phyloP scores from a whole-genome alignment of 2,888 invertebrate genomes.

The Eugnorisma glareosa region DNA sequence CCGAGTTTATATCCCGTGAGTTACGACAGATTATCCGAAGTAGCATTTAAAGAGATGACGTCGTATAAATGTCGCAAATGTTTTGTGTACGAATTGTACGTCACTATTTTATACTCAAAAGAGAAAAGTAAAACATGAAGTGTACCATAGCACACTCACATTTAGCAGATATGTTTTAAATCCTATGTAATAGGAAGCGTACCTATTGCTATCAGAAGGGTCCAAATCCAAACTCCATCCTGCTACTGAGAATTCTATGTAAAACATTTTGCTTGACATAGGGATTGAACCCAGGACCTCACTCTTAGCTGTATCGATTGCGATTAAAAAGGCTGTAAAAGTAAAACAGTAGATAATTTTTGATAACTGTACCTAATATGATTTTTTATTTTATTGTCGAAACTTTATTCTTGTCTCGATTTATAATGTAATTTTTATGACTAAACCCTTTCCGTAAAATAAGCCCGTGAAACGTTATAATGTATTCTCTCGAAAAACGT shows the following conservation, averaged over 20 bases:
- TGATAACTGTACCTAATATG: neutral
- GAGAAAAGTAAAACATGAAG: neutral
- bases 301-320: no score
- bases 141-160: neutral
- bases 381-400: neutral
- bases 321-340: neutral
- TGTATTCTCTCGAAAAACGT: neutral
- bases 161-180: neutral
- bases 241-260: neutral
- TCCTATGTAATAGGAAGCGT: neutral
- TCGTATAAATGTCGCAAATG: conserved; percentile 28
- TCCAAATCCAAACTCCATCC: no score
- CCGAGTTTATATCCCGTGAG: conserved; percentile 32
- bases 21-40: conserved; percentile 47
- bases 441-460: conserved; percentile 1
- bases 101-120: neutral
- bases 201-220: neutral
- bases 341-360: neutral
- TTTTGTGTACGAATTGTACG: conserved; percentile 5
- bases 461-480: neutral
- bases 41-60: conserved; percentile 27
- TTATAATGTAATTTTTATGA: neutral
- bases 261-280: neutral
- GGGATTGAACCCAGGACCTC: neutral
- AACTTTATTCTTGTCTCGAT: neutral